Evolutionary conservation across 2,888 invertebrate genomes (phyloP).

Genomic region (Meandrusa payeni): DNA sequence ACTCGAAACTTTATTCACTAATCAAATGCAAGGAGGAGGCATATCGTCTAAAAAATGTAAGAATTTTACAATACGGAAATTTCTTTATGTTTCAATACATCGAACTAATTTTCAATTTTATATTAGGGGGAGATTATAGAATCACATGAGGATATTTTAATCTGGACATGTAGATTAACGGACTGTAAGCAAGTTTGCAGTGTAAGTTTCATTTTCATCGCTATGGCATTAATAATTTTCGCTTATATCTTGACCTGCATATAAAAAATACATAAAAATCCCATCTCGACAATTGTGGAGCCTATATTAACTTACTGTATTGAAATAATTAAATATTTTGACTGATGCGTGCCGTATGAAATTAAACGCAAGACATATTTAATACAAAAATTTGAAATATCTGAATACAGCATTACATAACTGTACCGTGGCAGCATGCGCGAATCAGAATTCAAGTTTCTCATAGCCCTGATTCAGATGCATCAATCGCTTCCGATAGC

Average conservation of each 20-base stretch:
- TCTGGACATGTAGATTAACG: conserved; percentile 42
- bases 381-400: no score
- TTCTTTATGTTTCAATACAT: not conserved
- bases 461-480: conserved; percentile 20
- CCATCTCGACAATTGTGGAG: no score
- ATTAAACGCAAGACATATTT: no score
- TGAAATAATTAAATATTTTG: no score
- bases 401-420: conserved; percentile 12
- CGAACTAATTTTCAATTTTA: no score
- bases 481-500: conserved; percentile 20
- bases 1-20: not conserved
- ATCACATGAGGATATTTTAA: conserved; percentile 33
- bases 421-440: conserved; percentile 8
- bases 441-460: conserved; percentile 21
- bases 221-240: no score
- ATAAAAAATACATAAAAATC: no score
- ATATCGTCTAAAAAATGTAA: not conserved
- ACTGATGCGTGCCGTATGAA: no score
- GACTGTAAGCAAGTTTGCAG: conserved; percentile 32
- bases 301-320: no score
- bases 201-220: no score
- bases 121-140: conserved; percentile 5
- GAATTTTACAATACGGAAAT: not conserved
- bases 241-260: no score
- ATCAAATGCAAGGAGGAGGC: not conserved